Percentiles rank a stretch among this genome's conserved stretches.
Evolutionary conservation across 1,140 invertebrate species (phyloP).

Genomic region (Orussus abietinus): DNA sequence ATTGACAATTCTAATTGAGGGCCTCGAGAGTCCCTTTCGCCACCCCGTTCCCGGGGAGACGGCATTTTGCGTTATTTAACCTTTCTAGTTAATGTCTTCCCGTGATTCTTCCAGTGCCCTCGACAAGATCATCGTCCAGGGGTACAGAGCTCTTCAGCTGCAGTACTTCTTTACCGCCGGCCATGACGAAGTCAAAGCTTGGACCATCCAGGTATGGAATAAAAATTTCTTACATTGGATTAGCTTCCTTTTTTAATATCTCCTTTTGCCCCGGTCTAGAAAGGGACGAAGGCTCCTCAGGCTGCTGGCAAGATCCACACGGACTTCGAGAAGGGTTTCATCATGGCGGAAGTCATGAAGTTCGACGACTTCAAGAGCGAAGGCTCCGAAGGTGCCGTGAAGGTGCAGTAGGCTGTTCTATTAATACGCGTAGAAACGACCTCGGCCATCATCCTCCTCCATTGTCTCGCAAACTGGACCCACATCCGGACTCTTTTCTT

Average conservation of each 20-base stretch:
- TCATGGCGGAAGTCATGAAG: conserved; percentile 99
- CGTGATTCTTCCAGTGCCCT: conserved; percentile 65
- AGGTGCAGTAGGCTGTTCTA: conserved; percentile 62
- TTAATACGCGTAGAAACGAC: no score
- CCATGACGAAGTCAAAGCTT: conserved; percentile 97
- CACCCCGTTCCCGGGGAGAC: no score
- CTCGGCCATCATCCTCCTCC: no score
- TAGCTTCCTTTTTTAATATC: conserved; percentile 20
- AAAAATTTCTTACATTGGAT: no score
- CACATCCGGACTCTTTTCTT: no score
- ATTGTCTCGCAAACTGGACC: no score
- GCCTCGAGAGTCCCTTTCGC: no score
- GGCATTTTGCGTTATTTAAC: no score
- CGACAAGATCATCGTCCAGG: conserved; percentile 96
- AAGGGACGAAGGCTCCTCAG: conserved; percentile 96
- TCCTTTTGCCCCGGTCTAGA: conserved; percentile 67
- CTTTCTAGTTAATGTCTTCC: no score
- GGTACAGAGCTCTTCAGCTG: conserved; percentile 92
- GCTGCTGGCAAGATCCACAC: conserved; percentile 98
- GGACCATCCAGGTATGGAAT: conserved; percentile 99
- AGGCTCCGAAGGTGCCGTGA: conserved; percentile 84
- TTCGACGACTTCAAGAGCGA: conserved; percentile 96
- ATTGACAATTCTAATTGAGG: no score
- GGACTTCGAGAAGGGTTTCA: conserved; percentile 99
- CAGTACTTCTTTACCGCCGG: conserved; percentile 98